phyloP scores from a whole-genome alignment of 2,888 invertebrate genomes.

The Taphrorychus bicolor region DNA sequence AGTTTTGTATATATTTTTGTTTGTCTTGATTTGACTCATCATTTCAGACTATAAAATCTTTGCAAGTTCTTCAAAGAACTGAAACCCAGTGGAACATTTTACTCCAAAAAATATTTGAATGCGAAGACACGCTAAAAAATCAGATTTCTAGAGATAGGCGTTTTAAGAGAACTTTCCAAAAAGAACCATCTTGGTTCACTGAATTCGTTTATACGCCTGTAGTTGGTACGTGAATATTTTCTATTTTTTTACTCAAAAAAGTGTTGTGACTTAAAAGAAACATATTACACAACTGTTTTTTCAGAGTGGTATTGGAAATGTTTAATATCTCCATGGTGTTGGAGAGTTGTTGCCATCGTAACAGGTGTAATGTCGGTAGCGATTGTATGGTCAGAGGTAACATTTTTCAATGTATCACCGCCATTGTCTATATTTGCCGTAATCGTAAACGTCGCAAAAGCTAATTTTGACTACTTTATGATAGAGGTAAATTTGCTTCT shows the following conservation, averaged over 20 bases:
- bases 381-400: conserved; percentile 99
- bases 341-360: conserved; percentile 74
- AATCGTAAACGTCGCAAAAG: conserved; percentile 82
- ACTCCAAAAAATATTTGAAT: conserved; percentile 77
- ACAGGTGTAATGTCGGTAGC: conserved; percentile 82
- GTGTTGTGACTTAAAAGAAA: not conserved
- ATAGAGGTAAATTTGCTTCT: conserved; percentile 77
- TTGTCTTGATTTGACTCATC: not conserved
- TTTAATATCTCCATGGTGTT: conserved; percentile 75
- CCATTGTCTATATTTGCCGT: conserved; percentile 97
- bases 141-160: conserved; percentile 66
- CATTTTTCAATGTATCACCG: conserved; percentile 93
- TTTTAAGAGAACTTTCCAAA: conserved; percentile 76
- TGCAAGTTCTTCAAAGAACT: conserved; percentile 91
- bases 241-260: not conserved
- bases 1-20: too few relatives aligned
- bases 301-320: conserved; percentile 99
- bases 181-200: conserved; percentile 65
- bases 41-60: conserved; percentile 78
- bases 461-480: conserved; percentile 87
- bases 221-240: conserved; percentile 62
- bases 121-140: conserved; percentile 90
- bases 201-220: conserved; percentile 70
- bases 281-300: conserved; percentile 47
- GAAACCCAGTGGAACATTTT: conserved; percentile 93